Percentiles rank a stretch among this genome's conserved stretches.
Conservation (phyloP, 2,797 vertebrate species). For the Rhinogobio ventralis region DNA sequence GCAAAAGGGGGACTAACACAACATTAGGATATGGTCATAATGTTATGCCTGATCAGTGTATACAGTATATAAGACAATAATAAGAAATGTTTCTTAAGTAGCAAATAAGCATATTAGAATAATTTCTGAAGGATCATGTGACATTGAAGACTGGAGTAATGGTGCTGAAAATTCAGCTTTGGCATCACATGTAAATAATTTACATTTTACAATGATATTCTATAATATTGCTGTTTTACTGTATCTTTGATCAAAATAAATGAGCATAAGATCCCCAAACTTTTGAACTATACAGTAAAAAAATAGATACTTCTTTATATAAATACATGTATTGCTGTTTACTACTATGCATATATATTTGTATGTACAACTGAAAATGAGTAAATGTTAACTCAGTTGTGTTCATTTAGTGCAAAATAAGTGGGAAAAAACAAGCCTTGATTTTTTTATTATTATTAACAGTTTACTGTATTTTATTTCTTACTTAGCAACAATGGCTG, state of each 20-base stretch:
- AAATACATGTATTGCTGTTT: neutral
- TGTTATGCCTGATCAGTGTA: too few relatives aligned
- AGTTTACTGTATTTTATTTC: neutral
- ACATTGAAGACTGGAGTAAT: neutral
- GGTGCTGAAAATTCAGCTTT: neutral
- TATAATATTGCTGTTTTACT: neutral
- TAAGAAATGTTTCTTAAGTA: neutral
- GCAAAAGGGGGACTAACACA: too few relatives aligned
- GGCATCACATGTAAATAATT: neutral
- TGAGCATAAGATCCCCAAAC: neutral
- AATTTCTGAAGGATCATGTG: neutral
- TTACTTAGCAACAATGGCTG: neutral
- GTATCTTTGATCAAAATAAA: neutral
- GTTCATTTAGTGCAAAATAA: neutral
- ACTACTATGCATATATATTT: neutral
- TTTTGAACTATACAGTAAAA: neutral
- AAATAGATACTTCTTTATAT: neutral
- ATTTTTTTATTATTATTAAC: neutral
- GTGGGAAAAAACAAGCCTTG: neutral
- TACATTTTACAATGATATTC: neutral
- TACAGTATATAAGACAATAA: neutral
- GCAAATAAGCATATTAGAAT: neutral
- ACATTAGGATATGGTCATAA: too few relatives aligned
- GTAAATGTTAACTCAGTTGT: neutral
- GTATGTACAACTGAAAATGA: neutral